Percentiles rank a stretch among this genome's conserved stretches.
These are phyloP conservation scores for Tachina grossa DNA, from an alignment of 2,888 invertebrate genomes.

Conservation along the genomic window DNA sequence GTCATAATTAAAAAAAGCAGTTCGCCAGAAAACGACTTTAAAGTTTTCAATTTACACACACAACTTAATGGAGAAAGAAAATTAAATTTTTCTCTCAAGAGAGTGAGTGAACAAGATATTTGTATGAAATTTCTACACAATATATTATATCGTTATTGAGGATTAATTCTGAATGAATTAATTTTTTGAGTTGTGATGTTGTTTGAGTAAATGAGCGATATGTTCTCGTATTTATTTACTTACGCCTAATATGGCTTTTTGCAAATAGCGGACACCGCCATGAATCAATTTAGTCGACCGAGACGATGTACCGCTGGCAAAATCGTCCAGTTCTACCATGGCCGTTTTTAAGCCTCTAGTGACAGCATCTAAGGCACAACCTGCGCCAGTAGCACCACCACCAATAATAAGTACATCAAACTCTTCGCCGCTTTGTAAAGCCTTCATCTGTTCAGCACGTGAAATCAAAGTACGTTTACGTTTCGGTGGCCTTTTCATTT, in stretches of 20 bases:
- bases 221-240: conserved; percentile 66
- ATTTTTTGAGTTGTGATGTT: too few relatives aligned
- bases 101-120: too few relatives aligned
- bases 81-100: too few relatives aligned
- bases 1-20: too few relatives aligned
- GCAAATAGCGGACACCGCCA: conserved; percentile 98
- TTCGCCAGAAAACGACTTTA: too few relatives aligned
- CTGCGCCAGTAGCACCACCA: conserved; percentile 98
- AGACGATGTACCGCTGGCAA: conserved; percentile 97
- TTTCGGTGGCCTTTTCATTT: conserved; percentile 79
- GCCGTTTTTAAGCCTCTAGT: conserved; percentile 98
- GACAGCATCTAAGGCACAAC: conserved; percentile 96
- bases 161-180: too few relatives aligned
- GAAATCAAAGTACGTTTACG: conserved; percentile 90
- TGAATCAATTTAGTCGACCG: conserved; percentile 99
- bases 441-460: conserved; percentile 90
- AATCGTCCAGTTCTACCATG: conserved; percentile 97
- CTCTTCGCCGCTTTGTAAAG: conserved; percentile 89
- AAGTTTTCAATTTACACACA: too few relatives aligned
- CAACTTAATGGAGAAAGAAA: too few relatives aligned
- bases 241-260: conserved; percentile 95
- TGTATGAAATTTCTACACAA: too few relatives aligned
- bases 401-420: conserved; percentile 98
- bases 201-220: too few relatives aligned
- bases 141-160: too few relatives aligned